A percentile compares a stretch with the other conserved stretches of the same genome.
Conservation (phyloP, 2,113 vertebrate species). For the Saccopteryx bilineata region DNA sequence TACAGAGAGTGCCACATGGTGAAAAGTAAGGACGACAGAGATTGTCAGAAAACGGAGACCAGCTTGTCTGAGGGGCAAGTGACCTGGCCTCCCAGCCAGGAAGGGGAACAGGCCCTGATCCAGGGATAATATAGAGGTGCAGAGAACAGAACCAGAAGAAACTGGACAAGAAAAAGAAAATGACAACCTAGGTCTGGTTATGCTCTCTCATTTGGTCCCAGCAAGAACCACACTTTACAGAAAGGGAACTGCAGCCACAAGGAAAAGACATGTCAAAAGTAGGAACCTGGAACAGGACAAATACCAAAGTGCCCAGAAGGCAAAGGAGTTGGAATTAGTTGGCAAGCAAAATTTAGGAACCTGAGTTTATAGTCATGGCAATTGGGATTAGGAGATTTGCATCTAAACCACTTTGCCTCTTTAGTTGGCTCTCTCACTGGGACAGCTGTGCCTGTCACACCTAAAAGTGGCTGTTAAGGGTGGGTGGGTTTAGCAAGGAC, state of each 20-base stretch:
- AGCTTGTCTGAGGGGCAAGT: constrained; percentile 19
- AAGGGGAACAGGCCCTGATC: background rate
- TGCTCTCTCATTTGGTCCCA: constrained; percentile 57
- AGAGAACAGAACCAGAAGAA: constrained; percentile 47
- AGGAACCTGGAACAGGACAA: constrained; percentile 9
- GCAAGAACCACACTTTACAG: constrained; percentile 58
- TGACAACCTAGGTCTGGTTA: constrained; percentile 27
- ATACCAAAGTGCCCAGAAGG: constrained; percentile 25
- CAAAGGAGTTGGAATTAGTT: constrained; percentile 46
- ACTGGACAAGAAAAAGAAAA: constrained; percentile 3
- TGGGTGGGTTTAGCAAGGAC: constrained; percentile 14
- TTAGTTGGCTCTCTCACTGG: constrained; percentile 26
- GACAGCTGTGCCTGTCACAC: constrained; percentile 16
- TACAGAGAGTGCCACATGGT: constrained; percentile 22
- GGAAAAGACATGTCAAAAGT: constrained; percentile 53
- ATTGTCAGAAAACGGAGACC: constrained; percentile 20
- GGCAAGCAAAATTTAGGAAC: constrained; percentile 63
- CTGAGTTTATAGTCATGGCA: constrained; percentile 11
- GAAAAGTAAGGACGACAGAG: constrained; percentile 57
- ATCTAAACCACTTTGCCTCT: constrained; percentile 3
- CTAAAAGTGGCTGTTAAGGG: constrained; percentile 37
- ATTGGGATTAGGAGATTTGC: constrained; percentile 47
- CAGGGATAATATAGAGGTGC: background rate
- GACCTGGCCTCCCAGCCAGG: constrained; percentile 13
- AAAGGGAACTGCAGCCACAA: constrained; percentile 52